A percentile compares a stretch with the other conserved stretches of the same genome.
These are phyloP conservation scores for Nothocercus julius DNA, from an alignment of 2,113 vertebrate species.

Conservation along the genomic window DNA sequence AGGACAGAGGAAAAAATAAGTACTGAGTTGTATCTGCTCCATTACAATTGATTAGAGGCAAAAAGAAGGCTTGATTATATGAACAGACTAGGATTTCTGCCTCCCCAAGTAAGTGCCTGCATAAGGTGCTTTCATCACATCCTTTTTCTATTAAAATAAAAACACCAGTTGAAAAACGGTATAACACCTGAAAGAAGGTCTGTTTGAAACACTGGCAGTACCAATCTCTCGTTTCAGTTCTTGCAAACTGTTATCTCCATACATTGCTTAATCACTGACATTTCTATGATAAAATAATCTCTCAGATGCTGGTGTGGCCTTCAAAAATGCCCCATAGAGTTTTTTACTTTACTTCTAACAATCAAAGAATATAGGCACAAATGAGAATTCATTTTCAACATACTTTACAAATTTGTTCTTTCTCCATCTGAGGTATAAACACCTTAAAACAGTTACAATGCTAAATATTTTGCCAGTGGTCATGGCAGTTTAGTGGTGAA, in stretches of 20 bases:
- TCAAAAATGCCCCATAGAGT: background rate
- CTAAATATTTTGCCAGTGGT: background rate
- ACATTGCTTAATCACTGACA: background rate
- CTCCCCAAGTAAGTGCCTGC: background rate
- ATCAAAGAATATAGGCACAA: background rate
- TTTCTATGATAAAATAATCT: background rate
- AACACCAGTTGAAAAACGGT: background rate
- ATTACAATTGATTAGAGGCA: background rate
- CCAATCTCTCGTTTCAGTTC: background rate
- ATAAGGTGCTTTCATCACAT: background rate
- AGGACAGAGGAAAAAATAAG: background rate
- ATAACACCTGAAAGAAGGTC: background rate
- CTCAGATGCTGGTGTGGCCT: background rate
- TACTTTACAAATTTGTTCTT: background rate
- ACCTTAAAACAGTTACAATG: background rate
- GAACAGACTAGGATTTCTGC: background rate
- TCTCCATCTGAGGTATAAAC: background rate
- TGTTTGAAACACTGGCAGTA: background rate
- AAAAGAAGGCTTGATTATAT: background rate
- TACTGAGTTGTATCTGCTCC: background rate
- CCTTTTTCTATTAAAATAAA: background rate
- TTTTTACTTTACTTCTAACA: background rate
- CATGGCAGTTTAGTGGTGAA: background rate
- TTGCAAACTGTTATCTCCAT: background rate
- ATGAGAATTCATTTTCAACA: background rate